phyloP scores from a whole-genome alignment of 2,113 vertebrate genomes.

The Octodon degus region DNA sequence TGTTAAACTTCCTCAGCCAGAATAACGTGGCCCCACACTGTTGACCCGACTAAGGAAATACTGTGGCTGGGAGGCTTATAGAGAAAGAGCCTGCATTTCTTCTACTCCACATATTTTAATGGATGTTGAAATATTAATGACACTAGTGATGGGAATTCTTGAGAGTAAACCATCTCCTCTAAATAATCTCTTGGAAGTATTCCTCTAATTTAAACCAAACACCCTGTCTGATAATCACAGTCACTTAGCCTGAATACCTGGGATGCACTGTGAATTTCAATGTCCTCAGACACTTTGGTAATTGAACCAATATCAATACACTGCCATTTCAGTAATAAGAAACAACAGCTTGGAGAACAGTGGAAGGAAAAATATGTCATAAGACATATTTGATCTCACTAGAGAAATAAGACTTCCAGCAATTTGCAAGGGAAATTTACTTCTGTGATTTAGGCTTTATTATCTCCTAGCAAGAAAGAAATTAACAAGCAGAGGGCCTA shows the following conservation, averaged over 20 bases:
- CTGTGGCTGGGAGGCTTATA: background rate
- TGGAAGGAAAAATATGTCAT: constrained; percentile 71
- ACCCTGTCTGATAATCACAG: constrained; percentile 50
- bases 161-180: constrained; percentile 58
- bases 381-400: constrained; percentile 76
- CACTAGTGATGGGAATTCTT: constrained; percentile 56
- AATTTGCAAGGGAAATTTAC: constrained; percentile 79
- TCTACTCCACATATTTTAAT: constrained; percentile 50
- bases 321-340: constrained; percentile 68
- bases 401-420: constrained; percentile 73
- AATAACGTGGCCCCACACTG: background rate
- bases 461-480: constrained; percentile 72
- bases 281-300: constrained; percentile 63
- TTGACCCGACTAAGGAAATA: background rate
- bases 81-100: background rate
- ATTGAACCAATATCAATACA: constrained; percentile 70
- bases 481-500: constrained; percentile 66
- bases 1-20: background rate
- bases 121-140: constrained; percentile 57
- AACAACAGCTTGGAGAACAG: constrained; percentile 72
- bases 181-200: constrained; percentile 67
- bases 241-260: constrained; percentile 61
- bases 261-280: constrained; percentile 64
- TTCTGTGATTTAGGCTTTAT: constrained; percentile 69
- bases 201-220: constrained; percentile 73